Evolutionary conservation across 2,797 vertebrate species (phyloP), one percentile per base, ranked within the genome.

Genomic region (Tympanoctomys barrerae): DNA sequence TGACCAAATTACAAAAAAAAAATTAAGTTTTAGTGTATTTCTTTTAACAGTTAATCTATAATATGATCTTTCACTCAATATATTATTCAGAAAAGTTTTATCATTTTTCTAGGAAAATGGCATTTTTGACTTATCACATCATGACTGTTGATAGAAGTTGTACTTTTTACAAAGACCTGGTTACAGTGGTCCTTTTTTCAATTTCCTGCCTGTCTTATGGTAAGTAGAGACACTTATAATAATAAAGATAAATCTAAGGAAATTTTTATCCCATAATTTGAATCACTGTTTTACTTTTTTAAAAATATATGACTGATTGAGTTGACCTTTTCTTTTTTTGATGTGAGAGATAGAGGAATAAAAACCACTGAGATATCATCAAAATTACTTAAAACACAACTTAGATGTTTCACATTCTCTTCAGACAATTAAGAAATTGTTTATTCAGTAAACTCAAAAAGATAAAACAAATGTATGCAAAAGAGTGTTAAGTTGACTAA

Each of bases 361-460:
- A 77, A 92, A 92, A 59, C 22, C 52, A 39, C 22, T 88, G 3
- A 57, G 42, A 59, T 8, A 28, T 79, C 39, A 75, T 91, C 33
- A 64, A 49, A 86, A 81, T 92, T 18, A 78, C 22, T 80, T 75
- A 80, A 96, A 88, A 64, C 4, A 81, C 19, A 81, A 26, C 4
- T 79, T 79, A 2, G 28, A 7, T 83, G 14, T 4, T 85, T 91
- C 36, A 46, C 79, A 31, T 61, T 61, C 26, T 75, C 28, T 70
- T 79, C 79, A 84, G 28, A 68, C 19, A 91, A 52, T 84, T 49
- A 46, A 92, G 42, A 87, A 90, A 81, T 13, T 70, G 21, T 68
- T 92, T 66, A 31, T 81, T 92, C 49, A 80, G 14, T 62, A 87
- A 87, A 66, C 19, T 89, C 18, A 70, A 87, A 82, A 84, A 89